Conservation (phyloP, 2,797 vertebrate species). For the Apodemus agrarius region DNA sequence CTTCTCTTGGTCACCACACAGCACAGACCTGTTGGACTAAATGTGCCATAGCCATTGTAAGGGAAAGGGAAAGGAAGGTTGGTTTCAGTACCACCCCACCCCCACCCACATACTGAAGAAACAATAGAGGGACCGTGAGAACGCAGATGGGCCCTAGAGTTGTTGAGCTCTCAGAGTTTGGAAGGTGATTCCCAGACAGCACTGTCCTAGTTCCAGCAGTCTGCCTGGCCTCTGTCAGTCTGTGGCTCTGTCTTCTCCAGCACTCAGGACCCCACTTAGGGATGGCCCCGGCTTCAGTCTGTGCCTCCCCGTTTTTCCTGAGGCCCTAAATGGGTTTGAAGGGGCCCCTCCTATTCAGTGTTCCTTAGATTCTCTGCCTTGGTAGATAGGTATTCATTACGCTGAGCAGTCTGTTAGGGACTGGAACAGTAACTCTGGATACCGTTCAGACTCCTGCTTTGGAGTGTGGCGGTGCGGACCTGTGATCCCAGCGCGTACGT, state of each 20-base stretch:
- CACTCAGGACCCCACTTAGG: not conserved
- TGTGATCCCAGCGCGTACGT: not conserved
- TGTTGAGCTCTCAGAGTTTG: not conserved
- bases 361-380: not conserved
- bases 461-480: not conserved
- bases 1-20: not conserved
- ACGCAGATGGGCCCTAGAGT: not conserved
- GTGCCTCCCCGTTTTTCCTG: not conserved
- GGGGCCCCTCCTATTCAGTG: not conserved
- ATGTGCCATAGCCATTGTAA: not conserved
- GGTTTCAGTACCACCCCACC: not conserved
- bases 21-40: not conserved
- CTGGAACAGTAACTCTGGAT: not conserved
- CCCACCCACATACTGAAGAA: not conserved
- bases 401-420: not conserved
- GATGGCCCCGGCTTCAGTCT: not conserved
- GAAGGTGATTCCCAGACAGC: not conserved
- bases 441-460: not conserved
- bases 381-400: not conserved
- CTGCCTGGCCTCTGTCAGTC: not conserved
- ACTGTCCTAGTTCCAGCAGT: not conserved
- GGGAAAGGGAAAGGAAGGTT: not conserved
- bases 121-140: not conserved
- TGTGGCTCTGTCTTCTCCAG: not conserved
- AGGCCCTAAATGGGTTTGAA: constrained; percentile 13